These are phyloP conservation scores for Thumatha senex DNA, from an alignment of 2,888 invertebrate species.

Conservation along the genomic window DNA sequence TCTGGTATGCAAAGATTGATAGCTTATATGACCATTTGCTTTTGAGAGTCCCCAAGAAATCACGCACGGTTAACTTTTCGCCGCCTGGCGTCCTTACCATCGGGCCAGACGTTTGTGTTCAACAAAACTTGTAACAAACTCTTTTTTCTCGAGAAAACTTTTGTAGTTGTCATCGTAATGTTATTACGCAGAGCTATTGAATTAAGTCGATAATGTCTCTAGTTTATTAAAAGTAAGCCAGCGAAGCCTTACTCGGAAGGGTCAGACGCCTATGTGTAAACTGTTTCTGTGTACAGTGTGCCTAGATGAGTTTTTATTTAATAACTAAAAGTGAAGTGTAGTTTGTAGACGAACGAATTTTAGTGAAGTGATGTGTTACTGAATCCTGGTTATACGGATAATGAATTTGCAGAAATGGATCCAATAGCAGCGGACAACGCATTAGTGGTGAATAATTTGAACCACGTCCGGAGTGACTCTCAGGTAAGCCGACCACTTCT, in stretches of 20 bases:
- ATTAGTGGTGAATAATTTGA: constrained; percentile 79
- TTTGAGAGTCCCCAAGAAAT: constrained; percentile 80
- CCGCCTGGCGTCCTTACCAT: constrained; percentile 79
- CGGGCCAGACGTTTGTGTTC: constrained; percentile 62
- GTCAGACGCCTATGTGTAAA: constrained; percentile 47
- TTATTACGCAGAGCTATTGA: constrained; percentile 64
- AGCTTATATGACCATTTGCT: constrained; percentile 83
- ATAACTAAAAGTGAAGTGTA: constrained; percentile 37
- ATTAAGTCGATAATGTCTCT: constrained; percentile 53
- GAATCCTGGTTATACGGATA: constrained; percentile 48
- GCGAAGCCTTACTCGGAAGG: constrained; percentile 62
- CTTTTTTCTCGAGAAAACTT: constrained; percentile 52
- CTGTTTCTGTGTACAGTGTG: constrained; percentile 46
- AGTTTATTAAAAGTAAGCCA: constrained; percentile 53
- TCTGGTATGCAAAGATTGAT: constrained; percentile 84
- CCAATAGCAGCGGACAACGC: constrained; percentile 76
- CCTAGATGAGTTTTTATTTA: constrained; percentile 53
- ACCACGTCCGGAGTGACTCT: constrained; percentile 78
- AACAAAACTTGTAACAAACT: constrained; percentile 48
- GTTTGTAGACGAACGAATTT: constrained; percentile 15
- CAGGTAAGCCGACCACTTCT: constrained; percentile 70
- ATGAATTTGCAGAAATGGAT: constrained; percentile 73
- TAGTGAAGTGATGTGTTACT: constrained; percentile 51
- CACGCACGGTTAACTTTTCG: constrained; percentile 82
- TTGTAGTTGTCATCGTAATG: constrained; percentile 58